Evolutionary conservation across 2,797 vertebrate genomes (phyloP).

Genomic region (Eupleurogrammus muticus): DNA sequence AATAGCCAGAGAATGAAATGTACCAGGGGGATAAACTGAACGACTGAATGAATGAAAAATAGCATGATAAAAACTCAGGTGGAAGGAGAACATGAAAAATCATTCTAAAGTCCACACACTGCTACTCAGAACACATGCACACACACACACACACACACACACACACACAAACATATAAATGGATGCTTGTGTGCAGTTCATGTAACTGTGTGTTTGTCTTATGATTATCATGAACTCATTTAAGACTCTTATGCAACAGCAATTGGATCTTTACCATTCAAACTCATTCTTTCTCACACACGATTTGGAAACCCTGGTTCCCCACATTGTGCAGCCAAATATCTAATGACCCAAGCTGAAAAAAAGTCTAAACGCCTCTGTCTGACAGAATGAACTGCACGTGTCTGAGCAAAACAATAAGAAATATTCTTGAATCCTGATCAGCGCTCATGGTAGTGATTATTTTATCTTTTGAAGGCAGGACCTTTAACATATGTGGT

Average conservation of each 20-base stretch:
- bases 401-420: not conserved
- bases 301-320: conserved; percentile 45
- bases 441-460: conserved; percentile 5
- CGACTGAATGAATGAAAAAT: conserved; percentile 2
- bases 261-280: conserved; percentile 58
- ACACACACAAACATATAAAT: conserved; percentile 22
- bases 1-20: conserved; percentile 12
- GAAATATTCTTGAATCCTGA: conserved; percentile 11
- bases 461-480: conserved; percentile 21
- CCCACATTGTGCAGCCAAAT: conserved; percentile 36
- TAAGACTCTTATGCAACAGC: conserved; percentile 61
- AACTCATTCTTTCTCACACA: conserved; percentile 37
- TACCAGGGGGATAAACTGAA: not conserved
- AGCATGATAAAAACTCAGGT: conserved; percentile 1
- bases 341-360: conserved; percentile 35
- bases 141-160: conserved; percentile 9
- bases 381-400: conserved; percentile 18
- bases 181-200: conserved; percentile 48
- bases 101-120: conserved; percentile 1
- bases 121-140: not conserved
- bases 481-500: conserved; percentile 19
- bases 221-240: conserved; percentile 53
- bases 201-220: conserved; percentile 61
- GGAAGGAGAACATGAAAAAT: conserved; percentile 19
- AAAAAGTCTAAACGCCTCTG: conserved; percentile 32